Percentiles rank a stretch among this genome's conserved stretches.
These are phyloP conservation scores for Anarrhichthys ocellatus DNA, from an alignment of 2,113 vertebrate species.

Conservation along the genomic window DNA sequence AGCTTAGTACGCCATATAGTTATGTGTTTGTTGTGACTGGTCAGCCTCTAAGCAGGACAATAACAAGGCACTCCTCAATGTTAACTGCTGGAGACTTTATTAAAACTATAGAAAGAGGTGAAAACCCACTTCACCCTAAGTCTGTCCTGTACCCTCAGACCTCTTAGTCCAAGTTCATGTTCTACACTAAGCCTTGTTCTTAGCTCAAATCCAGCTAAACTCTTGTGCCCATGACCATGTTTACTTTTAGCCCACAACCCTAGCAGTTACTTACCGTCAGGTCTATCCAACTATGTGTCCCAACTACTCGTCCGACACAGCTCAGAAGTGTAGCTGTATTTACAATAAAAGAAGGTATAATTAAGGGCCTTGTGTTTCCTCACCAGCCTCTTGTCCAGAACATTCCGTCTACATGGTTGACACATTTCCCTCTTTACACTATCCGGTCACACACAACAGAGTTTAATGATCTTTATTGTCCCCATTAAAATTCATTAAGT, in stretches of 20 bases:
- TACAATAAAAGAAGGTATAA: slow-evolving; percentile 40
- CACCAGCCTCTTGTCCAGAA: slow-evolving; percentile 13
- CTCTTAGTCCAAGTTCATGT: neutral
- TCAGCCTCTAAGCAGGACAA: neutral
- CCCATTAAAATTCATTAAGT: slow-evolving; percentile 61
- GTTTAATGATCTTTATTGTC: slow-evolving; percentile 58
- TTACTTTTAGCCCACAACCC: neutral
- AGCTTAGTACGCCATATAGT: no score
- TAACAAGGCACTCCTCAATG: neutral
- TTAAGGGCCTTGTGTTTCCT: slow-evolving; percentile 31
- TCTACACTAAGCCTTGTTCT: slow-evolving; percentile 8
- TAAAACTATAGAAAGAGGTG: neutral
- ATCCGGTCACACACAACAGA: slow-evolving; percentile 32
- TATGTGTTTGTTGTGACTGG: no score
- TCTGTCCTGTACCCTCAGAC: neutral
- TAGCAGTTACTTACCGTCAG: neutral
- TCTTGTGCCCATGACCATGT: slow-evolving; percentile 70
- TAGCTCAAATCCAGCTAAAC: slow-evolving; percentile 71
- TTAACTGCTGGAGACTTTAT: neutral
- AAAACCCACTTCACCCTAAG: neutral
- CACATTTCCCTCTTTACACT: slow-evolving; percentile 30
- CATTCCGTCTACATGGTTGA: slow-evolving; percentile 20
- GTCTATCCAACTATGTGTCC: neutral
- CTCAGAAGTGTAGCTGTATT: slow-evolving; percentile 67
- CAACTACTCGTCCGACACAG: slow-evolving; percentile 50